Percentiles rank a stretch among this genome's conserved stretches.
These are phyloP conservation scores for Melanostoma mellinum DNA, from an alignment of 2,888 invertebrate species.

Conservation along the genomic window DNA sequence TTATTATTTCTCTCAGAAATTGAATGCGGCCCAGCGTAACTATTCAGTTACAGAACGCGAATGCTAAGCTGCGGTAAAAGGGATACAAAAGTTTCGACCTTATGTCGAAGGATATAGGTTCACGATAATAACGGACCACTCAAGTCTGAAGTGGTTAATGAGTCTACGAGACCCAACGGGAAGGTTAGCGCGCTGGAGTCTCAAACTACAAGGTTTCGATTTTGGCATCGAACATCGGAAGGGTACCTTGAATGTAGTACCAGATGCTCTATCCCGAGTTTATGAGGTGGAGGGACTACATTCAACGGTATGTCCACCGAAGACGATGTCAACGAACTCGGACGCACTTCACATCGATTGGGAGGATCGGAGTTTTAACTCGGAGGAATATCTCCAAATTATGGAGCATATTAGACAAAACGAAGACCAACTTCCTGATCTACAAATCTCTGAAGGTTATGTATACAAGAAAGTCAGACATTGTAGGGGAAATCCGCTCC, in stretches of 20 bases:
- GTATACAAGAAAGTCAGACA: slow-evolving; percentile 3
- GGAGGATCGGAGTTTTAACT: background rate
- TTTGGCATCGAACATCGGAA: slow-evolving; percentile 12
- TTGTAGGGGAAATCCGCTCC: background rate
- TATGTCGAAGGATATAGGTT: slow-evolving; percentile 1
- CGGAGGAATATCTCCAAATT: background rate
- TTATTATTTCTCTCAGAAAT: background rate
- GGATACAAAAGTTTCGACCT: background rate
- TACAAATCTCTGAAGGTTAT: background rate
- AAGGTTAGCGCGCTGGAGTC: slow-evolving; percentile 4
- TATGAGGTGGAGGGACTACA: background rate
- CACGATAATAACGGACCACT: background rate
- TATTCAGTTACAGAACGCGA: background rate
- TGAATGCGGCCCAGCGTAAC: slow-evolving; percentile 1
- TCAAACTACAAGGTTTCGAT: background rate
- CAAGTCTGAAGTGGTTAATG: background rate
- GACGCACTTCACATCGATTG: background rate
- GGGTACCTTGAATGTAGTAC: slow-evolving; percentile 1
- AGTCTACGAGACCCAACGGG: background rate
- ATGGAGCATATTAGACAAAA: background rate
- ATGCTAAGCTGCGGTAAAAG: background rate
- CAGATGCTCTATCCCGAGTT: background rate
- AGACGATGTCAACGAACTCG: no score
- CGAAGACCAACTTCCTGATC: slow-evolving; percentile 3
- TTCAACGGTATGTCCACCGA: background rate